These are phyloP conservation scores for Hoplias malabaricus DNA, from an alignment of 2,113 vertebrate species.

Conservation along the genomic window DNA sequence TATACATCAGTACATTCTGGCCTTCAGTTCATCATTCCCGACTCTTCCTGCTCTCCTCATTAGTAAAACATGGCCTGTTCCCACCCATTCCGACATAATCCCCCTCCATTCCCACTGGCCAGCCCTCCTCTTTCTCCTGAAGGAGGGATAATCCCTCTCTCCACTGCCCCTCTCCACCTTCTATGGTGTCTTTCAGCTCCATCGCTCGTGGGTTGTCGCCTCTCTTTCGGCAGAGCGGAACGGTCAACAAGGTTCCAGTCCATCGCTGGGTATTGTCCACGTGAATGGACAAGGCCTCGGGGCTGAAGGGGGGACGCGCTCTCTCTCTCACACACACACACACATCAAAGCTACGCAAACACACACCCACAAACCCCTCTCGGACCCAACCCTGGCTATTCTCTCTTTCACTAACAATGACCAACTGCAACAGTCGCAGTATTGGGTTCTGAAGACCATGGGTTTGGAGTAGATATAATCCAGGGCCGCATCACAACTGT, in stretches of 20 bases:
- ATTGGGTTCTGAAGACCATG: background rate
- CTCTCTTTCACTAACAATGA: background rate
- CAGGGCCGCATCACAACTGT: too few species aligned
- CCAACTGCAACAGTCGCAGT: constrained; percentile 1
- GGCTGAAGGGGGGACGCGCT: constrained; percentile 67
- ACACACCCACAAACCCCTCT: constrained; percentile 60
- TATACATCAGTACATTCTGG: too few species aligned
- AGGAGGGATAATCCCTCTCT: constrained; percentile 61
- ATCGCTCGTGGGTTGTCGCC: constrained; percentile 10
- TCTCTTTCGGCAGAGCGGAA: constrained; percentile 70
- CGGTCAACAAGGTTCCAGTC: constrained; percentile 87
- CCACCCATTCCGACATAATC: constrained; percentile 32
- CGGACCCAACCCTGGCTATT: background rate
- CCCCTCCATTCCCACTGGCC: constrained; percentile 39
- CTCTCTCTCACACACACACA: constrained; percentile 56
- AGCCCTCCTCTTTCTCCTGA: background rate
- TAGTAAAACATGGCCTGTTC: constrained; percentile 7
- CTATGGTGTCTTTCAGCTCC: constrained; percentile 39
- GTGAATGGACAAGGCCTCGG: constrained; percentile 56
- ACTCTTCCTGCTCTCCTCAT: constrained; percentile 1
- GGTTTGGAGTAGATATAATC: too few species aligned
- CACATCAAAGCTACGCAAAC: constrained; percentile 92
- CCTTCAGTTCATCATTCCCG: background rate
- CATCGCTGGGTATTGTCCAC: constrained; percentile 81
- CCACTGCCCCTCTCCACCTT: constrained; percentile 48